These are phyloP conservation scores for Pantherophis alleghaniensis DNA, from an alignment of 2,797 vertebrate species.

Conservation along the genomic window DNA sequence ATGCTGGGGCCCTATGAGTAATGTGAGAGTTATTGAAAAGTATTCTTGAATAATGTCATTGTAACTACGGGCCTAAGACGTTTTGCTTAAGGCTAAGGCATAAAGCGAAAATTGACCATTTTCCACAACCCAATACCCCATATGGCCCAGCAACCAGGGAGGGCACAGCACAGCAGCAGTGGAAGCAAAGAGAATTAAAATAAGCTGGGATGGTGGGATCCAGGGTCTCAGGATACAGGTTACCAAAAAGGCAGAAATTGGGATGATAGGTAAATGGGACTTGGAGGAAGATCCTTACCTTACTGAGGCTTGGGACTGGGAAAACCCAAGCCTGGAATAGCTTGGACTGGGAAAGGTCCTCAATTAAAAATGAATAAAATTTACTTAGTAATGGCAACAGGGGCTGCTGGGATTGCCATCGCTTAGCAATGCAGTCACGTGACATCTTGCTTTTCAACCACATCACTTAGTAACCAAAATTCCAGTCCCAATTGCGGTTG, in stretches of 20 bases:
- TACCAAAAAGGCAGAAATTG: neutral
- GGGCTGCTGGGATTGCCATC: neutral
- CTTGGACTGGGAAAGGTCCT: neutral
- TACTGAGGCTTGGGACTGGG: neutral
- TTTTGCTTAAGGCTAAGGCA: neutral
- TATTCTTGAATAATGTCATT: neutral
- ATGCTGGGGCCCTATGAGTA: neutral
- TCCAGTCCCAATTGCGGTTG: neutral
- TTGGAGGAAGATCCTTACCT: neutral
- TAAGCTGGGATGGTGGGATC: neutral
- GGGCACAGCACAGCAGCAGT: neutral
- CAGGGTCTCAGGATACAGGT: neutral
- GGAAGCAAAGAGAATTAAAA: neutral
- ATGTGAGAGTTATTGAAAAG: neutral
- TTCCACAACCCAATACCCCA: neutral
- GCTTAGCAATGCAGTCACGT: neutral
- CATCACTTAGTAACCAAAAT: neutral
- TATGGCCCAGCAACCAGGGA: neutral
- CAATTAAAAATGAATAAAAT: neutral
- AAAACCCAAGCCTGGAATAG: neutral
- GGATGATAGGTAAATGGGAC: neutral
- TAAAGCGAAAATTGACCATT: neutral
- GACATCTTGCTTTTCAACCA: neutral
- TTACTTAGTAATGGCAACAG: neutral
- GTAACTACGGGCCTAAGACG: neutral